A percentile compares a stretch with the other conserved stretches of the same genome.
These are phyloP conservation scores for Micronycteris hirsuta DNA, from an alignment of 2,113 vertebrate species.

Conservation along the genomic window DNA sequence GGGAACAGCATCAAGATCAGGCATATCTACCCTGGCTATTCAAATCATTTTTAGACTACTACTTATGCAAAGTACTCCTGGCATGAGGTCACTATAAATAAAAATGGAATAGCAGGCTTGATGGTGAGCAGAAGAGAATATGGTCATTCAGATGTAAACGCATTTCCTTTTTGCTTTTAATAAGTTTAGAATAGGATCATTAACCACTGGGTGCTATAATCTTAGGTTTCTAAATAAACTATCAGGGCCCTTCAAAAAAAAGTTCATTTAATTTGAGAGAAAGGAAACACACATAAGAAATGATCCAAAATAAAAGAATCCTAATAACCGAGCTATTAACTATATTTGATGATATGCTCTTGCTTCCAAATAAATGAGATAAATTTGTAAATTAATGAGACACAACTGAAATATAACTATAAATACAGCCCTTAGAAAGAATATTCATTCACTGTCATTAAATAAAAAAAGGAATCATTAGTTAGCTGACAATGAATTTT, in stretches of 20 bases:
- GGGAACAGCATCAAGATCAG: neutral
- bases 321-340: neutral
- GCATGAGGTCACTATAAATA: slow-evolving; percentile 18
- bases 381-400: slow-evolving; percentile 33
- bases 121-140: neutral
- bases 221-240: neutral
- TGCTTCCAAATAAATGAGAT: slow-evolving; percentile 23
- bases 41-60: neutral
- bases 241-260: neutral
- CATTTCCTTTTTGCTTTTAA: neutral
- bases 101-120: neutral
- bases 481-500: neutral
- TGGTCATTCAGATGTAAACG: neutral
- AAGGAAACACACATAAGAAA: slow-evolving; percentile 9
- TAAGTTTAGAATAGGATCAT: neutral
- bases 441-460: neutral
- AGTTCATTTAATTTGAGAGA: slow-evolving; percentile 16
- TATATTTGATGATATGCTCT: neutral
- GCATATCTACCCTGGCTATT: neutral
- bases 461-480: slow-evolving; percentile 13
- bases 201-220: neutral
- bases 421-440: neutral
- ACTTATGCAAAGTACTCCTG: neutral
- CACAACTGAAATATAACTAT: neutral
- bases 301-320: neutral